Evolutionary conservation across 2,888 invertebrate genomes (phyloP), one percentile per base, ranked within the genome.

Genomic region (Troides aeacus): DNA sequence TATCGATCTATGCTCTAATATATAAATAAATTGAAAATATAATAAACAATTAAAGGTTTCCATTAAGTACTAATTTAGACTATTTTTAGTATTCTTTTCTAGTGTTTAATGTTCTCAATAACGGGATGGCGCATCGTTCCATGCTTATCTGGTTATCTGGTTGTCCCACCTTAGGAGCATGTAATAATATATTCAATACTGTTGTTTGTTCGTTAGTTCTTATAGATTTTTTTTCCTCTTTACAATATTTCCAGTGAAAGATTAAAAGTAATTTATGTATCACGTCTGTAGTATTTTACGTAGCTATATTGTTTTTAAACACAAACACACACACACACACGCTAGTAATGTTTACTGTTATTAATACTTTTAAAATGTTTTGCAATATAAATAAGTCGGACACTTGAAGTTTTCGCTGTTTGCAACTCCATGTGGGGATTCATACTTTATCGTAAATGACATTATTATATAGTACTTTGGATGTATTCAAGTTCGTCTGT

Each of bases 401-500:
- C 74, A 74, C 76, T 76, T 68, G 63, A 72, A 64, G 8, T 68
- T 67, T 72, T 61, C 67, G 72, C 64, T 68, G 69, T 68, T 68
- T 70, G 69, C 66, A 65, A 73, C 65, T 61, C 64, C 57, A 24
- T 23, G 70, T 62, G 70, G 64, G 30, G n/a, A 67, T 61, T 18
- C 18, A 60, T 64, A 68, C 56, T 64, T 59, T 73, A 69, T 72
- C 71, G 66, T 74, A 70, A 70, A 58, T 62, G 5, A 58, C 18
- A 62, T 59, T 64, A 66, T 66, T 74, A 73, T 70, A 66, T 71
- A 72, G 67, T 69, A 73, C 72, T 72, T 69, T 66, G 74, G 74
- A 74, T 78, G 74, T 74, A 75, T 74, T 73, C 73, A 76, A 73
- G 77, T 83, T 83, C 71, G 69, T 82, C 81, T 84, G 83, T 84